These are phyloP conservation scores for Lacerta agilis DNA, from an alignment of 2,797 vertebrate genomes.

Conservation along the genomic window DNA sequence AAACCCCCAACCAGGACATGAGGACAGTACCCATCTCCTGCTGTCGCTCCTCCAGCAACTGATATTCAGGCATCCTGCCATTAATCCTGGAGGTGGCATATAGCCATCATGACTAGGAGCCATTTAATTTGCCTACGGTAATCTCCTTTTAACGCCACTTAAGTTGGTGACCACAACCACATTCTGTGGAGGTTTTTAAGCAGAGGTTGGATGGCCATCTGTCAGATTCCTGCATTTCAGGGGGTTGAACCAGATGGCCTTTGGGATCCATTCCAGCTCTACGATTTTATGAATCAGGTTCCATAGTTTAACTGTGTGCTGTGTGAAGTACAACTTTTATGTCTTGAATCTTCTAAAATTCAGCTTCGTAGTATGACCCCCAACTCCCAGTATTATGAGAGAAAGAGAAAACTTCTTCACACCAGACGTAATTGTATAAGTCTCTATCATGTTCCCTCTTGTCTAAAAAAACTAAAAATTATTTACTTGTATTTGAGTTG, in stretches of 20 bases:
- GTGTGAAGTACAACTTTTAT: neutral
- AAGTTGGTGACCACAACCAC: neutral
- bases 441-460: neutral
- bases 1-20: neutral
- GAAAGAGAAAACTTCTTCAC: neutral
- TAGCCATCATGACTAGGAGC: neutral
- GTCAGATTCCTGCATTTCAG: too few species aligned
- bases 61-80: neutral
- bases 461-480: neutral
- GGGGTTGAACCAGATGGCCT: too few species aligned
- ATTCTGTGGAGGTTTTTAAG: neutral
- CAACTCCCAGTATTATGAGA: neutral
- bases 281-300: neutral
- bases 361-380: too few species aligned
- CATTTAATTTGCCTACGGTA: neutral
- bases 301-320: neutral
- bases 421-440: neutral
- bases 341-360: neutral
- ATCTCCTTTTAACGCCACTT: neutral
- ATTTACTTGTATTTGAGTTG: neutral
- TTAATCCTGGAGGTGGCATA: neutral
- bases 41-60: neutral
- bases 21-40: neutral
- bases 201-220: too few species aligned
- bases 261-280: too few species aligned